Base-by-base conservation (phyloP, 2,888 invertebrate genomes). In the Scaptomyza cyrtandrae region DNA sequence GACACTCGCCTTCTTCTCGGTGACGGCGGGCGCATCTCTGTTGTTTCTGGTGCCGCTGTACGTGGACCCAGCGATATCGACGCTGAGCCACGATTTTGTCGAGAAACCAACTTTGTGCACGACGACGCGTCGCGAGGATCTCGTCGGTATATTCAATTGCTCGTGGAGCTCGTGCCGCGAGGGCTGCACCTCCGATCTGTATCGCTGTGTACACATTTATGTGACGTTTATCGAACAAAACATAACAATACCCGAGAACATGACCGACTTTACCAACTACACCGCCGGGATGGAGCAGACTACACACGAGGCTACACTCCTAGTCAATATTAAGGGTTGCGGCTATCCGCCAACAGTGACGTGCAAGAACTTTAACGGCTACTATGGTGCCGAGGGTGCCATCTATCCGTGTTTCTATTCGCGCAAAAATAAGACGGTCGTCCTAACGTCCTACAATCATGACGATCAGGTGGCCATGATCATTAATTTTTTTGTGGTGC, bases 141-240 rank as follows among this genome's bases (percentile, higher is more conserved):
- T 96, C 35, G 95, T 96, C 90, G 97, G 97, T 5, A 93, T 97
- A 67, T 96, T 96, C 65, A 97, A 97, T 91, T 98, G 97, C 91
- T 96, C 97, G 57, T 97, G 97, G 97, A 95, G 97, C 52, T 97
- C 97, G 45, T 98, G 97, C 90, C 94, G 97, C 85, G 97, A 97
- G 93, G 97, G 97, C 48, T 97, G 97, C 91, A 97, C 97, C 10
- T 95, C 96, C 50, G 97, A 97, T 89, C 94, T 95, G 68, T 95
- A 94, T 91, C 93, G 93, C 77, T 95, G 95, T 91, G 94, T 94
- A 52, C 95, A 95, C 91, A 94, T 95, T 75, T 94, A 94, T 91
- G 95, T 95, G 87, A 93, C 92, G 87, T 92, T 92, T 86, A 91
- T 92, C 58, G 92, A 92, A 75, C 90, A 91, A 71, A 92, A 92